A percentile compares a stretch with the other conserved stretches of the same genome.
Conservation (phyloP, 2,113 vertebrate species). For the Chaetura pelagica region DNA sequence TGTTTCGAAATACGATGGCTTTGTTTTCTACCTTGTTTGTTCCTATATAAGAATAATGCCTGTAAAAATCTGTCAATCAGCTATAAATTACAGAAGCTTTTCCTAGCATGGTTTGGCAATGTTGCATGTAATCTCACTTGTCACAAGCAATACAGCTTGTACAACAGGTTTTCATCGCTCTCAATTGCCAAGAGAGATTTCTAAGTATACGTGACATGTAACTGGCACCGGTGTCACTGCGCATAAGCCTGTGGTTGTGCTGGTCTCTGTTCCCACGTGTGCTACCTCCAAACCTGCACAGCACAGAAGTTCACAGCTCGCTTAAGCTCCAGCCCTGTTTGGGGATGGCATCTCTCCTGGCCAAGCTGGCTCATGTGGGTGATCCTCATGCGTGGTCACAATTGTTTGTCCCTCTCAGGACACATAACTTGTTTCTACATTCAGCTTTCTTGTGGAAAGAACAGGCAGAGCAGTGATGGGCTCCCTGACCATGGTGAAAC, state of each 20-base stretch:
- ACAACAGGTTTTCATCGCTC: not conserved
- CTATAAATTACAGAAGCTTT: conserved; percentile 10
- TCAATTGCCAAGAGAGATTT: conserved; percentile 10
- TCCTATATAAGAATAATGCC: not conserved
- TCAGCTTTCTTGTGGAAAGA: not conserved
- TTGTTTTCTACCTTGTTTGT: not conserved
- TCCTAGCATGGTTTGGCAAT: not conserved
- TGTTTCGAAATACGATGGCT: not conserved
- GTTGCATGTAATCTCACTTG: conserved; percentile 18
- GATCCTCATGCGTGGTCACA: fast-evolving
- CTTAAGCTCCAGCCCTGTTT: fast-evolving
- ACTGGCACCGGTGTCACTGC: conserved; percentile 25
- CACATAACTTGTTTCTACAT: not conserved
- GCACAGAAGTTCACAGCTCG: not conserved
- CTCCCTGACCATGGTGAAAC: not conserved
- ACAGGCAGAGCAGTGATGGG: not conserved
- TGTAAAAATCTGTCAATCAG: conserved; percentile 12
- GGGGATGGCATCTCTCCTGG: not conserved
- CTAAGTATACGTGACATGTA: conserved; percentile 2
- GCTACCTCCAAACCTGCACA: not conserved
- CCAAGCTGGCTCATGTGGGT: fast-evolving
- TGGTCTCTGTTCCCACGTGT: not conserved
- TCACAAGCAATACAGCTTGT: not conserved
- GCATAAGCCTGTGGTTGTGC: not conserved
- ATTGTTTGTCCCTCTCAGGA: not conserved